A percentile compares a stretch with the other conserved stretches of the same genome.
Evolutionary conservation across 2,113 vertebrate species (phyloP).

Genomic region (Pollimyrus isidori): DNA sequence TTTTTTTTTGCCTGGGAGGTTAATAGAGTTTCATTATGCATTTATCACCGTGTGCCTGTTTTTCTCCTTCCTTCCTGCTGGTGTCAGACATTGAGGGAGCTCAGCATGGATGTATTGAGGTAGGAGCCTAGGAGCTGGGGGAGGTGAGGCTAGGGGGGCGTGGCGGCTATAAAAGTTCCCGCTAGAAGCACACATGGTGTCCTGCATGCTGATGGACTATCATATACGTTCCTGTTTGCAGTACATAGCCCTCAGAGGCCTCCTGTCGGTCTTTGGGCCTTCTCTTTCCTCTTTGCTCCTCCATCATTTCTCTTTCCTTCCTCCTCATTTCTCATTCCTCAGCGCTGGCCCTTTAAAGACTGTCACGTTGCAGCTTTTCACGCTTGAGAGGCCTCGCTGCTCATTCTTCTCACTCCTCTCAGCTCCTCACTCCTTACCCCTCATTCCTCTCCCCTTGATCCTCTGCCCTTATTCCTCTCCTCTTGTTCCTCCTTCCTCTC

Average conservation of each 20-base stretch:
- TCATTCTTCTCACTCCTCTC: background rate
- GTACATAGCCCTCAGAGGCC: background rate
- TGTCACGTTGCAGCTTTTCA: conserved; percentile 38
- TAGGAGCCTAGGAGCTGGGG: background rate
- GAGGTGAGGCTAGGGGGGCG: no score
- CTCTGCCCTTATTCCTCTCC: no score
- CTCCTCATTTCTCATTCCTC: background rate
- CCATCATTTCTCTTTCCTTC: background rate
- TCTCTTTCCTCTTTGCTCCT: background rate
- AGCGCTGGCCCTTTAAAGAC: conserved; percentile 30
- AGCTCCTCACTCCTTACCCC: background rate
- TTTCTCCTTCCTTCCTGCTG: background rate
- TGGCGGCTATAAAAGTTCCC: background rate
- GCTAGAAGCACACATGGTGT: background rate
- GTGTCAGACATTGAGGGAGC: background rate
- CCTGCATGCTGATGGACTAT: background rate
- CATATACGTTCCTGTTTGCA: background rate
- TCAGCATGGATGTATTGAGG: background rate
- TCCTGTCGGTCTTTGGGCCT: background rate
- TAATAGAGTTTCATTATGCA: background rate
- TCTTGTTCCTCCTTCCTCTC: background rate
- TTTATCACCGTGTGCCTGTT: background rate
- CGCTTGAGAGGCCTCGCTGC: conserved; percentile 20
- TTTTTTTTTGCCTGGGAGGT: background rate
- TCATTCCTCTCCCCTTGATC: background rate